Evolutionary conservation across 2,888 invertebrate species (phyloP), one percentile per base, ranked within the genome.

Genomic region (Hofmannophila pseudospretella): DNA sequence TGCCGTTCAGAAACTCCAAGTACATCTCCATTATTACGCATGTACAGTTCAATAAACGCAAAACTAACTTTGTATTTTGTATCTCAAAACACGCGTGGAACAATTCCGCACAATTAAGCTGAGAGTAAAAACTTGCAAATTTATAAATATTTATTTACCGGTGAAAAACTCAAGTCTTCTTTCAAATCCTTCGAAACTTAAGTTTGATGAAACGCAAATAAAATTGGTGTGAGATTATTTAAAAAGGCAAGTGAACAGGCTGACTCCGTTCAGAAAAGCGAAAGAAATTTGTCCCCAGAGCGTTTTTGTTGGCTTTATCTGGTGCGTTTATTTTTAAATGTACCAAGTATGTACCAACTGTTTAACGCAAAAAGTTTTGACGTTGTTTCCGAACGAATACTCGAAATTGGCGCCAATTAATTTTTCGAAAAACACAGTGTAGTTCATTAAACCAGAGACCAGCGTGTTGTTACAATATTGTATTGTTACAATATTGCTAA

Each of bases 31-130:
- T 9, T 13, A 4, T 9, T 9, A 14, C 14, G 4, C 2, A 14
- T 30, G 11, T 10, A 30, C 4, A 30, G n/a, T 30, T 16, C 3
- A 1, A 5, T n/a, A 3, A 14, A 5, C 10, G 27, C 25, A 42
- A 33, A 42, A 36, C 22, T 48, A 63, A 42, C 25, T 51, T 66
- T 58, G 66, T 56, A 37, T 41, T 43, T 37, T 38, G 49, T 51
- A 54, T 63, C 60, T 38, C 12, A 63, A 68, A 76, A 79, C 77
- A 72, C 55, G 75, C 70, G 72, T 69, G 74, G 67, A 70, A 75
- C 79, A 74, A 79, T 81, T 79, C 77, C 63, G 66, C 69, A 68
- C 76, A 80, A 80, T 78, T 82, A 79, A 80, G 76, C 67, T 57
- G 47, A 51, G 61, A 73, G 71, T 67, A 77, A 78, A 76, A 79